Evolutionary conservation across 2,797 vertebrate species (phyloP), one percentile per base, ranked within the genome.

Genomic region (Sciaenops ocellatus): DNA sequence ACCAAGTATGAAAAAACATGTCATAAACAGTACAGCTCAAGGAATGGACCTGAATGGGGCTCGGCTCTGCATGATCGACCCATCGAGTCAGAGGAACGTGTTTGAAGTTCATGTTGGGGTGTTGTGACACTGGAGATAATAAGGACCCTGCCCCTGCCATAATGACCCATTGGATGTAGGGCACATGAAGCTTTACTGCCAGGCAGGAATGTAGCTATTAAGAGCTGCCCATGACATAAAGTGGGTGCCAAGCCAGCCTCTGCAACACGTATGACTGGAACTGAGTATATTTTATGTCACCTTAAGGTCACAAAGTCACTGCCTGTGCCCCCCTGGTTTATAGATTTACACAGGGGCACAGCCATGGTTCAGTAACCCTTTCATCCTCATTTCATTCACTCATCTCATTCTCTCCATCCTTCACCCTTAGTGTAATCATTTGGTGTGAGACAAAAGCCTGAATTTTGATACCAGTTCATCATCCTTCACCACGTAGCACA

Each of bases 61-160:
- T 87, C n/a, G 64, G 82, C 90, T 94, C 88, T 92, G 89, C 91
- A 91, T 92, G 88, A 93, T 82, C 77, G 82, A 87, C 67, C 87
- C 85, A 79, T 84, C 65, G n/a, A 88, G 71, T 84, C 76, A 74
- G 74, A 88, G 90, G 85, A 90, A 92, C 76, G 65, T 89, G 87
- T 91, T 92, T 91, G 90, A 91, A 91, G 87, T 91, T 82, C 71
- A 76, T 55, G 85, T 80, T 69, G 56, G 73, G 42, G 56, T 59
- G 69, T 70, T 78, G 65, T 85, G 78, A 87, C 55, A 22, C 78
- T 60, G 51, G 67, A 66, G 80, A 85, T 82, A 83, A 90, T 79
- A 73, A 80, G 72, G 79, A 78, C 75, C 62, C 55, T 64, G 79
- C 64, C 71, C 63, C 78, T 78, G 76, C 89, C 63, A 74, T 85